Conservation (phyloP, 2,888 invertebrate species). For the Drosophila anomalata region DNA sequence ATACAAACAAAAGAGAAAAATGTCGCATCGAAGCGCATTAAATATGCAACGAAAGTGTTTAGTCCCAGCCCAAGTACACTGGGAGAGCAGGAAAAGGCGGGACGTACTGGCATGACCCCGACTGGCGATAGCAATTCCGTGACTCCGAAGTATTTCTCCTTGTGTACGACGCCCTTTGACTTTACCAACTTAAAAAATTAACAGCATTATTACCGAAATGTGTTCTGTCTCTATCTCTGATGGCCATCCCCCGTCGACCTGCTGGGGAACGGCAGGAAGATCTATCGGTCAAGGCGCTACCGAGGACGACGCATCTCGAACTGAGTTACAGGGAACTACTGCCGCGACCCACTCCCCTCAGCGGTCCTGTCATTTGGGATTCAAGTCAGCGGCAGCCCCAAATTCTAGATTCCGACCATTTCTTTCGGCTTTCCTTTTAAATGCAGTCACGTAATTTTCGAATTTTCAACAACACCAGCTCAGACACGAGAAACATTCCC, state of each 20-base stretch:
- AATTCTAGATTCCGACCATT: slow-evolving; percentile 75
- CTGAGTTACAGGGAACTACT: slow-evolving; percentile 11
- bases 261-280: slow-evolving; percentile 1
- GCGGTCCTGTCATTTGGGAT: slow-evolving; percentile 70
- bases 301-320: too few relatives aligned
- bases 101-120: background rate
- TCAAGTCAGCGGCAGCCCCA: slow-evolving; percentile 73
- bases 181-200: slow-evolving; percentile 76
- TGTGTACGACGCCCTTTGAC: slow-evolving; percentile 50
- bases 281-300: slow-evolving; percentile 54
- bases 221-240: slow-evolving; percentile 59
- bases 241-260: slow-evolving; percentile 8
- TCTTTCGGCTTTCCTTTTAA: slow-evolving; percentile 70
- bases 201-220: slow-evolving; percentile 76
- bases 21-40: slow-evolving; percentile 43
- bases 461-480: slow-evolving; percentile 70
- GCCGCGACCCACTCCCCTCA: background rate
- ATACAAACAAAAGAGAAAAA: slow-evolving; percentile 5
- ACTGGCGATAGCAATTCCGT: too few relatives aligned
- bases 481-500: background rate
- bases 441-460: slow-evolving; percentile 79
- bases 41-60: slow-evolving; percentile 22
- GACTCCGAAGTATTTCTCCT: slow-evolving; percentile 3
- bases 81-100: slow-evolving; percentile 7
- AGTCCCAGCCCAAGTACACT: background rate